phyloP scores from a whole-genome alignment of 2,888 invertebrate species.

The Poecilus cupreus region DNA sequence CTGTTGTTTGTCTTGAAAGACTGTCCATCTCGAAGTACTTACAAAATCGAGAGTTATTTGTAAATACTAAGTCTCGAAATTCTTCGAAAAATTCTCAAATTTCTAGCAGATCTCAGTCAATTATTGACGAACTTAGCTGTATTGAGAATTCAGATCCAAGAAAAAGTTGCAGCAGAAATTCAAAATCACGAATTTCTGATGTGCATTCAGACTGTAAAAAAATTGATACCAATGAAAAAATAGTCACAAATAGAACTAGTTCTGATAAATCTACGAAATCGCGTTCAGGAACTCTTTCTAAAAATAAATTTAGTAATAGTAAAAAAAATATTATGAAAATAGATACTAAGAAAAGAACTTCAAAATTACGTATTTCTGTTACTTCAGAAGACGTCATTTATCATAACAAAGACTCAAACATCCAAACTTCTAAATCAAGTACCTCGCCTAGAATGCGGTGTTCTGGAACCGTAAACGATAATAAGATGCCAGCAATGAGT shows the following conservation, averaged over 20 bases:
- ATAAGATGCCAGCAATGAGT: too few species aligned
- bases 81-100: not conserved
- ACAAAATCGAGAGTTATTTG: not conserved
- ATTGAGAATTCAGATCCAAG: not conserved
- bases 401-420: too few species aligned
- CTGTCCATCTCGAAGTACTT: not conserved
- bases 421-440: not conserved
- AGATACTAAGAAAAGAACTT: not conserved
- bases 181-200: not conserved
- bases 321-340: not conserved
- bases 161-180: not conserved
- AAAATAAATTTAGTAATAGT: not conserved
- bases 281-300: not conserved
- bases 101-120: not conserved
- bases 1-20: conserved; percentile 19
- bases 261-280: not conserved
- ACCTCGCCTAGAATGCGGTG: not conserved
- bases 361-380: too few species aligned
- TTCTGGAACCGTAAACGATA: not conserved
- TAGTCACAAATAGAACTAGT: not conserved
- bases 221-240: too few species aligned
- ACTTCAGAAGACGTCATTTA: too few species aligned
- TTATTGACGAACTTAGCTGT: not conserved
- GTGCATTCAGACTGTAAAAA: not conserved
- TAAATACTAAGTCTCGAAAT: not conserved